phyloP scores from a whole-genome alignment of 2,113 vertebrate species.

The Nibea albiflora region DNA sequence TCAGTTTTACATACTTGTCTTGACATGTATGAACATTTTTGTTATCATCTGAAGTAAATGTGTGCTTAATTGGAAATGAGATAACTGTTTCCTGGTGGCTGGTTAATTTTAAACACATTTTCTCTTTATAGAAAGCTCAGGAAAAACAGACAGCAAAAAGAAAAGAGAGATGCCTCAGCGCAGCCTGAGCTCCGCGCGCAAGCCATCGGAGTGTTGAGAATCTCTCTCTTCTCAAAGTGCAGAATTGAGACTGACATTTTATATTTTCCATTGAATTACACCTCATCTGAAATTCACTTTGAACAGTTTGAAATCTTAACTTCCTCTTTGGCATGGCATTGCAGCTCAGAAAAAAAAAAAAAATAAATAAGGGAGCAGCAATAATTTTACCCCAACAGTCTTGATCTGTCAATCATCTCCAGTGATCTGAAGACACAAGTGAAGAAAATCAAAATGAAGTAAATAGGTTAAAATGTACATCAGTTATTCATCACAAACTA shows the following conservation, averaged over 20 bases:
- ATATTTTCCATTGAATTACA: slow-evolving; percentile 79
- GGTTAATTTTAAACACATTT: slow-evolving; percentile 12
- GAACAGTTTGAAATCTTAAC: slow-evolving; percentile 79
- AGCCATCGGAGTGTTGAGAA: slow-evolving; percentile 47
- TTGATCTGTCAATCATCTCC: slow-evolving; percentile 74
- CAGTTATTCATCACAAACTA: slow-evolving; percentile 81
- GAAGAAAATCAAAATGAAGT: slow-evolving; percentile 79
- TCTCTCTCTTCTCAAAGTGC: slow-evolving; percentile 41
- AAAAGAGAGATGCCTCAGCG: slow-evolving; percentile 22
- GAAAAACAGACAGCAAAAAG: slow-evolving; percentile 17
- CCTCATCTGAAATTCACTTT: slow-evolving; percentile 80
- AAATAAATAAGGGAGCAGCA: slow-evolving; percentile 60
- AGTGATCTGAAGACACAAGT: slow-evolving; percentile 64
- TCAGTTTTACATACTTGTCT: neutral
- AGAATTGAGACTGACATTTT: slow-evolving; percentile 73
- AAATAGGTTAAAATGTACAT: slow-evolving; percentile 85
- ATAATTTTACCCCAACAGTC: slow-evolving; percentile 65
- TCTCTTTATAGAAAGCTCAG: slow-evolving; percentile 10
- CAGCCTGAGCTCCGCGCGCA: slow-evolving; percentile 4
- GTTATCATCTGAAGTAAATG: neutral
- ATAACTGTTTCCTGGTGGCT: neutral
- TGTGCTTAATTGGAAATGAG: neutral
- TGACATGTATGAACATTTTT: neutral
- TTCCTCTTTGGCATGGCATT: slow-evolving; percentile 65
- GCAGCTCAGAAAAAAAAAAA: slow-evolving; percentile 39